Base-by-base conservation (phyloP, 2,888 invertebrate genomes). In the Liopterus haemorrhoidalis region DNA sequence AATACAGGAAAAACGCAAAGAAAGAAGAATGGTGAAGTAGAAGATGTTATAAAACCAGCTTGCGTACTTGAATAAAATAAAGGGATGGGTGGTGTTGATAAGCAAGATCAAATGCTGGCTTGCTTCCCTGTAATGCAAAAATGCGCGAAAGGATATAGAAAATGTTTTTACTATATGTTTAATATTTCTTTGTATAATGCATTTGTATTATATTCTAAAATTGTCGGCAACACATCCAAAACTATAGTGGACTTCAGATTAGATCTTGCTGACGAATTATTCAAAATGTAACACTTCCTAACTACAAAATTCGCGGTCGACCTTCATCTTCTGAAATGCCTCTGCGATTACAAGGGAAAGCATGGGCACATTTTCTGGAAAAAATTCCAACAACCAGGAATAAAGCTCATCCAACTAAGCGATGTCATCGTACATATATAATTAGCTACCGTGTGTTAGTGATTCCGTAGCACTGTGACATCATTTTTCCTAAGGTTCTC, bases 11-110 rank as follows among this genome's bases (percentile, higher is more conserved):
- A 50, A 48, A 49, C 32, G 24, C 35, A 38, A 48, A 40, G 35
- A 36, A 27, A 48, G n/a, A n/a, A n/a, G n/a, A n/a, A n/a, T n/a
- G n/a, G n/a, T n/a, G n/a, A n/a, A n/a, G n/a, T n/a, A n/a, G n/a
- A n/a, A n/a, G n/a, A 37, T 18, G 38, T 45, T 30, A 6, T 46
- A 8, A 57, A 56, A 36, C 49, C 53, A n/a, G 46, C 18, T 12
- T 48, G 46, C 31, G 38, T 54, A 5, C 9, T 54, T 5, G 49
- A 54, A 12, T 57, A 57, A 36, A 57, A 57, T 28, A 48, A 48
- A 15, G 46, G 50, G n/a, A 55, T 53, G 55, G 49, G 49, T 25
- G 52, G 52, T 5, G 48, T 57, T 27, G 51, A 56, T 38, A 24
- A 19, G 5, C 39, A 51, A 37, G 54, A 55, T 33, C 46, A 52